Base-by-base conservation (phyloP, 2,113 vertebrate genomes). In the Paraplagusia blochii region DNA sequence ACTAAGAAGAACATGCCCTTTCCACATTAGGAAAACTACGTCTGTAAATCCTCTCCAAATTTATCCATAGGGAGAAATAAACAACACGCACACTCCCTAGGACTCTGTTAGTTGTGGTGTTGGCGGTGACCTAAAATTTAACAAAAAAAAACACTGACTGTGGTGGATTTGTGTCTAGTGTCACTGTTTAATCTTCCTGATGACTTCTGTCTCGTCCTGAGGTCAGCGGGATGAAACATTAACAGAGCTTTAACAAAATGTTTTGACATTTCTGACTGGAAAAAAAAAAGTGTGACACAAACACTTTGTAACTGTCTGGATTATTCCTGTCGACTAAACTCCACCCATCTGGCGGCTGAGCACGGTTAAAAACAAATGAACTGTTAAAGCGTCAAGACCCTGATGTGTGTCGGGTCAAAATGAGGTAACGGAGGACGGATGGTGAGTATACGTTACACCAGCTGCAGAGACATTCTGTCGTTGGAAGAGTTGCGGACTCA, bases 341-440 rank as follows among this genome's bases (percentile, higher is more conserved):
- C 71, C 58, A 35, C 63, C 66, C 66, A 45, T 42, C 56, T 53
- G 39, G 16, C 16, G 44, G 33, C 44, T 12, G 45, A 55, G 36
- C 52, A 70, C 34, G 66, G 39, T 47, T 56, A 53, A 73, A n/a
- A 82, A 79, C 73, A 74, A 77, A 79, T 71, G 53, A 64, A 57
- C 49, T 40, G 48, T 66, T 29, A 36, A 44, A 12, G 54, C 54
- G 46, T 18, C 19, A 9, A 68, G 66, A 82, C 66, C 68, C 47
- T 14, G 56, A 60, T 72, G 48, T 72, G 75, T 83, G 68, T 64
- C 4, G 66, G 63, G 68, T 77, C 49, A 66, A 68, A 51, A 61
- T 58, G 79, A 80, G 74, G 70, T 69, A 67, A 77, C 47, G n/a
- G 49, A 57, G 58, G 71, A 72, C 44, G 73, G 78, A 78, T 75